Evolutionary conservation across 2,113 vertebrate species (phyloP).

Genomic region (Hippolais icterina): DNA sequence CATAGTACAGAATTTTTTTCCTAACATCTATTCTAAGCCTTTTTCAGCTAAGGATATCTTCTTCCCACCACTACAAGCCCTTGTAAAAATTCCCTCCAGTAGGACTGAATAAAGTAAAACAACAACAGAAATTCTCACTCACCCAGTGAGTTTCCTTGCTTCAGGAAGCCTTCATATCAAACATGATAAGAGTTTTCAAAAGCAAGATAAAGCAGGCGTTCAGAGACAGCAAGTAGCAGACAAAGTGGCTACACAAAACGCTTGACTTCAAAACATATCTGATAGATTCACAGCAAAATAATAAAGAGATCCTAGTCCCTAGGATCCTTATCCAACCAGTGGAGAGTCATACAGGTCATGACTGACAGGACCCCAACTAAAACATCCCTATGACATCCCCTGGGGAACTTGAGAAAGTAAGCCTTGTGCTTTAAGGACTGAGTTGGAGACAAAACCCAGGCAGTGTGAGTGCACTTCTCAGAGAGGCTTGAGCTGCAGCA

Average conservation of each 20-base stretch:
- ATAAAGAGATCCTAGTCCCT: neutral
- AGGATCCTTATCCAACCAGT: neutral
- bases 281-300: neutral
- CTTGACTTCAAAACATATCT: neutral
- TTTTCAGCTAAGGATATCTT: neutral
- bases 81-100: neutral
- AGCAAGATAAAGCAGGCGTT: neutral
- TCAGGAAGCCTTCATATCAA: neutral
- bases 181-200: neutral
- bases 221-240: neutral
- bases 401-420: neutral
- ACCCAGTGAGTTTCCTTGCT: neutral
- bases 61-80: no score
- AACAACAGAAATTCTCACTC: neutral
- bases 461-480: neutral
- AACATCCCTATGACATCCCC: accelerated
- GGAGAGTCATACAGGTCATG: neutral
- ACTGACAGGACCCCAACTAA: neutral
- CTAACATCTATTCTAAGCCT: neutral
- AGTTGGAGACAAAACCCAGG: neutral
- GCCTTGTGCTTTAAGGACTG: neutral
- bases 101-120: neutral
- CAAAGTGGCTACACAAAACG: neutral
- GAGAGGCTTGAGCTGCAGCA: neutral
- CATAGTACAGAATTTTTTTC: accelerated